Conservation (phyloP, 2,888 invertebrate genomes). For the Danaus chrysippus region DNA sequence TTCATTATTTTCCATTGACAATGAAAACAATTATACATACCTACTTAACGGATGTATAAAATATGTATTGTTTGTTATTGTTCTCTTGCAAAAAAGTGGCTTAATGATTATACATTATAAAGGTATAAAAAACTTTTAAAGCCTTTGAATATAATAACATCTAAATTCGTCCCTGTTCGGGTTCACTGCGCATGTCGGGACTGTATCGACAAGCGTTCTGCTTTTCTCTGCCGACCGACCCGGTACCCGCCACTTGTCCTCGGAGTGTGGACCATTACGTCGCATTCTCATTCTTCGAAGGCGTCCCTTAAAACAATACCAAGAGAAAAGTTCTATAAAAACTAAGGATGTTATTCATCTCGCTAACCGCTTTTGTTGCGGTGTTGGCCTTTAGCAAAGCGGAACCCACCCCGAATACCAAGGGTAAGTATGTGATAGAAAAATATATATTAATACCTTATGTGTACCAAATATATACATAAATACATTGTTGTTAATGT, state of each 20-base stretch:
- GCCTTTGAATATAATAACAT: not conserved
- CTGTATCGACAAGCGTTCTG: conserved; percentile 69
- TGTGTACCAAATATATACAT: not conserved
- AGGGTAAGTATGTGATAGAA: conserved; percentile 49
- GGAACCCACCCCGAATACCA: conserved; percentile 63
- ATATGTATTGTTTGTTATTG: no score
- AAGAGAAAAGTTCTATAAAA: conserved; percentile 12
- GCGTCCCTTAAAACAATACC: conserved; percentile 12
- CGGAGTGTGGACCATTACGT: conserved; percentile 55
- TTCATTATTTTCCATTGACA: no score
- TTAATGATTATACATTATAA: no score
- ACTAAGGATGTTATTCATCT: conserved; percentile 57
- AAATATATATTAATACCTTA: not conserved
- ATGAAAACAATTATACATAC: no score
- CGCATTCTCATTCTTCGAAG: conserved; percentile 25
- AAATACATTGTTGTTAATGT: conserved; percentile 4
- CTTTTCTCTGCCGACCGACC: conserved; percentile 39
- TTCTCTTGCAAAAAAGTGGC: no score
- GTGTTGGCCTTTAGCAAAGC: conserved; percentile 57
- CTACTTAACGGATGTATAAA: no score
- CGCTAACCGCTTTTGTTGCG: conserved; percentile 69
- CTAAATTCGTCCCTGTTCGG: conserved; percentile 51
- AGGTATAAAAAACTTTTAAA: no score
- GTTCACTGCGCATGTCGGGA: conserved; percentile 73
- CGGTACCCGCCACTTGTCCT: conserved; percentile 63